Conservation (phyloP, 2,113 vertebrate genomes). For the Nyctereutes procyonoides region DNA sequence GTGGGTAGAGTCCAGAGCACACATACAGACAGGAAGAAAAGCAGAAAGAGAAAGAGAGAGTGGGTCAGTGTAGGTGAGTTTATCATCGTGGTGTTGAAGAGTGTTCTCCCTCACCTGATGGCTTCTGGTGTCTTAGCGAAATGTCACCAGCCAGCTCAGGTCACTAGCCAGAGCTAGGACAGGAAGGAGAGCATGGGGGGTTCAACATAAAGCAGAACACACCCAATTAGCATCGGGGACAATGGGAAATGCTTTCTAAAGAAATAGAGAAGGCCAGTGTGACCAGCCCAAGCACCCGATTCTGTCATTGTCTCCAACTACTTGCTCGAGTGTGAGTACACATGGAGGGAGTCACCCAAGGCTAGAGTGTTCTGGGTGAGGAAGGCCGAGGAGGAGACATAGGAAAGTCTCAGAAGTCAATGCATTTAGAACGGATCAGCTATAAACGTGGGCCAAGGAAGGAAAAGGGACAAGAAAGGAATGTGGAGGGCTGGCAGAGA, state of each 20-base stretch:
- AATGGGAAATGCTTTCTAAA: neutral
- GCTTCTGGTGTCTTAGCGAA: neutral
- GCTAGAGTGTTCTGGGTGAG: too few relatives aligned
- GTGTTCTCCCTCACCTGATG: neutral
- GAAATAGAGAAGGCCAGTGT: neutral
- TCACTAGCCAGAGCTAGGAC: neutral
- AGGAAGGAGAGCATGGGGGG: neutral
- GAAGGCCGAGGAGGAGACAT: neutral
- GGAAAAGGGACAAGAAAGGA: neutral
- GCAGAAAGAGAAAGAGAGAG: neutral
- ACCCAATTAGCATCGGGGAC: neutral
- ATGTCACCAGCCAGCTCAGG: neutral
- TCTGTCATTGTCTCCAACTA: neutral
- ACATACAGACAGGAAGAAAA: neutral
- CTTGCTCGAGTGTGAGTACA: too few relatives aligned
- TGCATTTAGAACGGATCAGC: neutral
- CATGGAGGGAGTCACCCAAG: neutral
- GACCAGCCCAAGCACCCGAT: accelerated
- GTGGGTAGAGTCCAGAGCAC: neutral
- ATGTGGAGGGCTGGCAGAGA: neutral
- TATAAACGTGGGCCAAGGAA: neutral
- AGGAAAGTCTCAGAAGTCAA: too few relatives aligned
- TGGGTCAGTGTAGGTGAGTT: neutral
- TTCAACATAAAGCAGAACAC: neutral
- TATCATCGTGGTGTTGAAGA: too few relatives aligned